Conservation (phyloP, 1,140 invertebrate species). For the Whitmania pigra region DNA sequence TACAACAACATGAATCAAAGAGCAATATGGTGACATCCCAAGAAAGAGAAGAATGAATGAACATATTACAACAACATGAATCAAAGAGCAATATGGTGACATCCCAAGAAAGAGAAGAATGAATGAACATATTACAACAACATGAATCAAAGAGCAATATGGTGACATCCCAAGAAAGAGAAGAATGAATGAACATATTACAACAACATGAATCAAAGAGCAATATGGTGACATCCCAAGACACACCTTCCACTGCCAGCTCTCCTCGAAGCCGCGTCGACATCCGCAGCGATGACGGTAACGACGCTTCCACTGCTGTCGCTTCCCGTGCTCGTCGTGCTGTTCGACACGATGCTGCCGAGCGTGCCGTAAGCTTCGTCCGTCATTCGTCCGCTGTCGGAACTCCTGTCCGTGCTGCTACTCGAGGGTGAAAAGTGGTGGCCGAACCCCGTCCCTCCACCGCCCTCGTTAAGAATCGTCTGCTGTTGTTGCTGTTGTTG, state of each 20-base stretch:
- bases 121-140: too few relatives aligned
- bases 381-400: constrained; percentile 21
- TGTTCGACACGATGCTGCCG: constrained; percentile 17
- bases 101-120: too few relatives aligned
- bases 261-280: constrained; percentile 4
- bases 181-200: not conserved
- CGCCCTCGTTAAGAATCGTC: not conserved
- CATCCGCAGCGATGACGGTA: constrained; percentile 24
- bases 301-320: constrained; percentile 25
- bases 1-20: too few relatives aligned
- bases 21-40: too few relatives aligned
- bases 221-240: too few relatives aligned
- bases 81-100: too few relatives aligned
- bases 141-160: too few relatives aligned
- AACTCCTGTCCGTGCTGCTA: constrained; percentile 18
- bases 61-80: too few relatives aligned
- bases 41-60: too few relatives aligned
- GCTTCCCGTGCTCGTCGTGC: constrained; percentile 24
- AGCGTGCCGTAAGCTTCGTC: constrained; percentile 26
- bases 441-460: not conserved
- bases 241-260: not conserved
- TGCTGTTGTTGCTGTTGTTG: not conserved
- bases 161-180: too few relatives aligned
- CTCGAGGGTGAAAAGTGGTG: constrained; percentile 14
- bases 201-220: too few relatives aligned